phyloP scores from a whole-genome alignment of 2,797 vertebrate genomes.

The Huso huso region DNA sequence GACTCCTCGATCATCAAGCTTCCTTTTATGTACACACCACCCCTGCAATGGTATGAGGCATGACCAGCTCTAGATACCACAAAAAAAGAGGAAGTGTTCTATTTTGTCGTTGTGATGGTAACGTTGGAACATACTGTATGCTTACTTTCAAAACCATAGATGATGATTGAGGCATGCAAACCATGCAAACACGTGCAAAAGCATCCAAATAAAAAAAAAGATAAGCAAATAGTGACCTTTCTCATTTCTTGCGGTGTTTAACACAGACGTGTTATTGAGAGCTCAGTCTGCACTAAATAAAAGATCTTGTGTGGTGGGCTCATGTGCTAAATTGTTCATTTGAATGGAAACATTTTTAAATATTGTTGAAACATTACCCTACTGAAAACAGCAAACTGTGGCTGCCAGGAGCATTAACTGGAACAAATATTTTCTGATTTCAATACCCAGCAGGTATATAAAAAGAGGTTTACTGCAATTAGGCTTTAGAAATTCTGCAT shows the following conservation, averaged over 20 bases:
- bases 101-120: conserved; percentile 25
- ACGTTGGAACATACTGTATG: conserved; percentile 34
- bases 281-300: too few relatives aligned
- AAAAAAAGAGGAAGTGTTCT: conserved; percentile 19
- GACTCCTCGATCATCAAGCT: conserved; percentile 21
- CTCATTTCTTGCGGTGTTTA: conserved; percentile 15
- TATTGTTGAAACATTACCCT: too few relatives aligned
- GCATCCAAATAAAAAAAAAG: conserved; percentile 21
- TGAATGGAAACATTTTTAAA: too few relatives aligned
- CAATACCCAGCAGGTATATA: too few relatives aligned
- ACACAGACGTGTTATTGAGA: too few relatives aligned
- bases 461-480: too few relatives aligned
- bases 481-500: too few relatives aligned
- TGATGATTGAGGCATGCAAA: conserved; percentile 58
- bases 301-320: too few relatives aligned
- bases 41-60: background rate
- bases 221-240: conserved; percentile 52
- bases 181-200: background rate
- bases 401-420: too few relatives aligned
- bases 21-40: conserved; percentile 12
- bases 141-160: conserved; percentile 33
- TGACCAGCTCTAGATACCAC: conserved; percentile 9
- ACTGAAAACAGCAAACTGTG: too few relatives aligned
- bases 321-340: too few relatives aligned
- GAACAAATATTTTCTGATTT: too few relatives aligned